A percentile compares a stretch with the other conserved stretches of the same genome.
These are phyloP conservation scores for Rousettus leschenaultii DNA, from an alignment of 2,113 vertebrate species.

Conservation along the genomic window DNA sequence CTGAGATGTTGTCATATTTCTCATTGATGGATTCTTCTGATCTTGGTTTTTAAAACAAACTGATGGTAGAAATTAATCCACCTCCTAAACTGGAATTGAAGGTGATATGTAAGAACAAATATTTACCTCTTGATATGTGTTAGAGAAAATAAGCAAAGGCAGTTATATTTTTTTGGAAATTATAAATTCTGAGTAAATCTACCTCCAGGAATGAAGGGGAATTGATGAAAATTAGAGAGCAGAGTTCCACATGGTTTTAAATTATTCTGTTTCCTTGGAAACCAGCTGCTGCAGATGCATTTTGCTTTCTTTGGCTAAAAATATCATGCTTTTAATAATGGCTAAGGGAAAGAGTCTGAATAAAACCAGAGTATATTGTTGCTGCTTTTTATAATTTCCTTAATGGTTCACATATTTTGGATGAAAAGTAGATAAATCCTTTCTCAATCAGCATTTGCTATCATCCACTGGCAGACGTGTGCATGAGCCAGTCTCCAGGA, in stretches of 20 bases:
- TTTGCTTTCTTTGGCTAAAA: constrained; percentile 85
- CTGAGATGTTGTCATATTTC: not conserved
- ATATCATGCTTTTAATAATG: constrained; percentile 83
- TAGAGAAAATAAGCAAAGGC: constrained; percentile 24
- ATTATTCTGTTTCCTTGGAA: constrained; percentile 88
- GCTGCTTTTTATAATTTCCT: constrained; percentile 77
- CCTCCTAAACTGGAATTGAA: not conserved
- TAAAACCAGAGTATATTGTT: constrained; percentile 74
- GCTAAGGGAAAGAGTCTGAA: constrained; percentile 79
- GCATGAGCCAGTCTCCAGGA: not conserved
- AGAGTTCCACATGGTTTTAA: constrained; percentile 85
- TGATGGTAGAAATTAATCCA: constrained; percentile 27
- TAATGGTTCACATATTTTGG: constrained; percentile 77
- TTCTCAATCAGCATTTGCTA: constrained; percentile 72
- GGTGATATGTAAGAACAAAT: not conserved
- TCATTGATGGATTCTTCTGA: constrained; percentile 16
- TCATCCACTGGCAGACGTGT: constrained; percentile 70
- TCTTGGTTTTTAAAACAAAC: constrained; percentile 44
- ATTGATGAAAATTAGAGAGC: constrained; percentile 84
- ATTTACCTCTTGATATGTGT: constrained; percentile 33
- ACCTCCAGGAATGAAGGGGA: constrained; percentile 79
- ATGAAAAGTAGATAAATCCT: constrained; percentile 71
- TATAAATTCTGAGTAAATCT: constrained; percentile 75
- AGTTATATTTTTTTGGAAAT: constrained; percentile 55
- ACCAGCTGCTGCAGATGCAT: constrained; percentile 85